These are phyloP conservation scores for Gymnocypris eckloni DNA, from an alignment of 2,797 vertebrate species.

Conservation along the genomic window DNA sequence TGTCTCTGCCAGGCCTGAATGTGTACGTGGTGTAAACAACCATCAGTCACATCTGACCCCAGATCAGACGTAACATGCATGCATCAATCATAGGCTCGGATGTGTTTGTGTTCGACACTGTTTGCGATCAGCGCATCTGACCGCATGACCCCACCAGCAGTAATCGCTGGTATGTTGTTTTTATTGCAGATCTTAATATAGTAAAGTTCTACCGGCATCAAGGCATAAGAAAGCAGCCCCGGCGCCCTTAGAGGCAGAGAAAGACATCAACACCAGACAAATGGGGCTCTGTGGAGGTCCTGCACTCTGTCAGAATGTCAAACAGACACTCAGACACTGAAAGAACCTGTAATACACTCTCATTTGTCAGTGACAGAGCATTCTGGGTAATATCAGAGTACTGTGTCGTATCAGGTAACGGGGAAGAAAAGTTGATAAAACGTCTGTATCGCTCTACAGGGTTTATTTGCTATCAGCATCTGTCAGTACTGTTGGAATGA, in stretches of 20 bases:
- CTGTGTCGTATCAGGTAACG: not conserved
- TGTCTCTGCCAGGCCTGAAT: slow-evolving; percentile 8
- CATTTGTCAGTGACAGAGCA: slow-evolving; percentile 22
- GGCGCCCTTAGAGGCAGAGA: slow-evolving; percentile 35
- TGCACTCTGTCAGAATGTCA: slow-evolving; percentile 49
- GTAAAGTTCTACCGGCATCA: slow-evolving; percentile 43
- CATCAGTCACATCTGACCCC: not conserved
- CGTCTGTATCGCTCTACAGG: not conserved
- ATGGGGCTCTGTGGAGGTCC: slow-evolving; percentile 40
- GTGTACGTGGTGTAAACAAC: slow-evolving; percentile 22
- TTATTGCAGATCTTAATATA: slow-evolving; percentile 53
- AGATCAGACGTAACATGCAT: slow-evolving; percentile 44
- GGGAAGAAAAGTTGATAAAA: slow-evolving; percentile 26
- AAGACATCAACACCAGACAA: slow-evolving; percentile 49
- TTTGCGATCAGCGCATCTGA: not conserved
- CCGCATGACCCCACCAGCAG: not conserved
- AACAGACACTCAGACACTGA: slow-evolving; percentile 31
- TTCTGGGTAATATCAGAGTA: slow-evolving; percentile 27
- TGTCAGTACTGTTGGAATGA: slow-evolving; percentile 5
- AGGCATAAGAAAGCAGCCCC: slow-evolving; percentile 2
- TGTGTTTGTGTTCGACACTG: not conserved
- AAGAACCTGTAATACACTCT: slow-evolving; percentile 29
- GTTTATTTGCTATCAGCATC: slow-evolving; percentile 16
- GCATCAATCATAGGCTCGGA: not conserved
- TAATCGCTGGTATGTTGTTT: slow-evolving; percentile 48